Base-by-base conservation (phyloP, 2,113 vertebrate species). In the Lethenteron reissneri region DNA sequence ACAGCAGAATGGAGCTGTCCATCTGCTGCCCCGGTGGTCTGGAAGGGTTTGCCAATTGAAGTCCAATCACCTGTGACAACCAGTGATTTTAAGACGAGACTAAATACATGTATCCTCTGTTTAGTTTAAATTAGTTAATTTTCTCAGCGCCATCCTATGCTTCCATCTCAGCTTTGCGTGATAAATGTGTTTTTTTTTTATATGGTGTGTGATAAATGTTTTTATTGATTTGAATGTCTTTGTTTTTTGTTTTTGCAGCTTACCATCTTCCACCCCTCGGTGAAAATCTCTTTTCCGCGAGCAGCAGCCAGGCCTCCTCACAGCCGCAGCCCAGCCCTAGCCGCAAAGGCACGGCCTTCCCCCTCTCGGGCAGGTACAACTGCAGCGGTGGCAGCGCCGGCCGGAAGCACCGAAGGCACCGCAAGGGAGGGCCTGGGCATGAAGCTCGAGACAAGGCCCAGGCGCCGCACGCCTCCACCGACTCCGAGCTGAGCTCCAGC, bases 381-480 rank as follows among this genome's bases (percentile, higher is more conserved):
- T 68, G 64, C n/a, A 25, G 64, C 64, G 25, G 64, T 68, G n/a
- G 64, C 25, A 68, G n/a, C 64, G 9, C 64, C 25, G 11, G 64
- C 64, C n/a, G 11, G 64, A 68, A 11, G 64, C n/a, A n/a, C n/a
- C 64, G 64, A 25, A n/a, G 64, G 64, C 64, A 68, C n/a, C 64
- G 64, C 9, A 68, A 68, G 25, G 64, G 64, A 68, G 64, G n/a
- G 25, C n/a, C 25, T 68, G 64, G 64, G n/a, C 64, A n/a, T 68
- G 64, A 25, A 17, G 25, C 25, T 25, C 41, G 41, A 41, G 41
- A 41, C 41, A 41, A 41, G 41, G 41, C 41, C 41, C 41, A 41
- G 41, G 10, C 64, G 11, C n/a, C 9, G 10, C n/a, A 68, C n/a
- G 25, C n/a, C 25, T 68, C 64, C 9, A 68, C 64, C n/a, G 64